Conservation (phyloP, 2,797 vertebrate species). For the Pangasius krempfi region DNA sequence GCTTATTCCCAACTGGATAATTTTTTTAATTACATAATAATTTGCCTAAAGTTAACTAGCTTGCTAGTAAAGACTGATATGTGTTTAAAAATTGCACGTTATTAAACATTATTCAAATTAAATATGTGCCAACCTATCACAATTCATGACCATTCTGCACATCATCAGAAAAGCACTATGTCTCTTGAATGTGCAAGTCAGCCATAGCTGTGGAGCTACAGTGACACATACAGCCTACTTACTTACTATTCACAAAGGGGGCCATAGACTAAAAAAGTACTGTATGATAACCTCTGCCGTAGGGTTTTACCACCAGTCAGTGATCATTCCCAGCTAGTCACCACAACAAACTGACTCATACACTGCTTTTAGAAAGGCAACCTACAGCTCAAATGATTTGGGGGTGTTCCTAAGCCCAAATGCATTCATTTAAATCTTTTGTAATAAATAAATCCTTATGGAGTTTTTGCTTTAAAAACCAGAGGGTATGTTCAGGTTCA, state of each 20-base stretch:
- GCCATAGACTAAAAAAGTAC: background rate
- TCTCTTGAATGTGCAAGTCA: background rate
- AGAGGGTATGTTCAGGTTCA: background rate
- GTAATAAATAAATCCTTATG: background rate
- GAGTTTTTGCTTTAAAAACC: background rate
- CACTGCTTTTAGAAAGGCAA: conserved; percentile 7
- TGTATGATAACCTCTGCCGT: background rate
- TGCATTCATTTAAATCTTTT: background rate
- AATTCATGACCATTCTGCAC: background rate
- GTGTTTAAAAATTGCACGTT: background rate
- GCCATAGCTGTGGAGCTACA: background rate
- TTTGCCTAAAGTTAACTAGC: background rate
- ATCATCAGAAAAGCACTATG: background rate
- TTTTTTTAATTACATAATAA: background rate
- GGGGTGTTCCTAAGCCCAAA: background rate
- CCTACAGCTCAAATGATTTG: background rate
- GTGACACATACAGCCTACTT: background rate
- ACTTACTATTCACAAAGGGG: background rate
- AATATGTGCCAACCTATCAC: background rate
- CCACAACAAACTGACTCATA: conserved; percentile 10
- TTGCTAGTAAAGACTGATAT: background rate
- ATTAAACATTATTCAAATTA: background rate
- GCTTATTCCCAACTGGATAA: background rate
- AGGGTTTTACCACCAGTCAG: conserved; percentile 9
- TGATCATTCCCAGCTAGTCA: background rate